These are phyloP conservation scores for Herminia tarsipennalis DNA, from an alignment of 2,888 invertebrate genomes.

Conservation along the genomic window DNA sequence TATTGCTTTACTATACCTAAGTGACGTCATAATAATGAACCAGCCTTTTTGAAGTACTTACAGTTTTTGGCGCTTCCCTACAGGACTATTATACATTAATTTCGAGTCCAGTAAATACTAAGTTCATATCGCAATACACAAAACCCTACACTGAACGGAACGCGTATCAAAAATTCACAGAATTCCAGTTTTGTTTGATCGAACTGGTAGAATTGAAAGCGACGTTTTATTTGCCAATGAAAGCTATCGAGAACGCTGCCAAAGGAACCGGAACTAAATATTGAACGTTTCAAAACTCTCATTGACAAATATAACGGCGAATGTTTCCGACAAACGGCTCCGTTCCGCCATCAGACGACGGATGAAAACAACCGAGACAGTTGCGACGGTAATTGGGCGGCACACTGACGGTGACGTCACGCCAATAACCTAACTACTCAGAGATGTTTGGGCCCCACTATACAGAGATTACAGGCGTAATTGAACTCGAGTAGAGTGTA, in stretches of 20 bases:
- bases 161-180: too few species aligned
- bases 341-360: background rate
- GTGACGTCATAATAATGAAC: too few species aligned
- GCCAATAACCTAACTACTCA: background rate
- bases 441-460: background rate
- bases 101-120: too few species aligned
- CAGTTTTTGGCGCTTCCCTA: too few species aligned
- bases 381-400: background rate
- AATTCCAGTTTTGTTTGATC: background rate
- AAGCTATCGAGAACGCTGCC: background rate
- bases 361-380: background rate
- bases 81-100: too few species aligned
- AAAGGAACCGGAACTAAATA: slow-evolving; percentile 4
- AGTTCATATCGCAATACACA: too few species aligned
- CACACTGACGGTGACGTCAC: background rate
- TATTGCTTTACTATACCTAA: too few species aligned
- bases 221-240: slow-evolving; percentile 5
- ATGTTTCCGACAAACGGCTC: background rate
- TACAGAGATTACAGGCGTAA: slow-evolving; percentile 1
- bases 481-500: slow-evolving; percentile 5
- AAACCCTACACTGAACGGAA: too few species aligned
- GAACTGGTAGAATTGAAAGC: too few species aligned
- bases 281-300: slow-evolving; percentile 3
- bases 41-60: too few species aligned
- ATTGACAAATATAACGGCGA: slow-evolving; percentile 12